phyloP scores from a whole-genome alignment of 2,888 invertebrate species.

The Strigamia maritima region DNA sequence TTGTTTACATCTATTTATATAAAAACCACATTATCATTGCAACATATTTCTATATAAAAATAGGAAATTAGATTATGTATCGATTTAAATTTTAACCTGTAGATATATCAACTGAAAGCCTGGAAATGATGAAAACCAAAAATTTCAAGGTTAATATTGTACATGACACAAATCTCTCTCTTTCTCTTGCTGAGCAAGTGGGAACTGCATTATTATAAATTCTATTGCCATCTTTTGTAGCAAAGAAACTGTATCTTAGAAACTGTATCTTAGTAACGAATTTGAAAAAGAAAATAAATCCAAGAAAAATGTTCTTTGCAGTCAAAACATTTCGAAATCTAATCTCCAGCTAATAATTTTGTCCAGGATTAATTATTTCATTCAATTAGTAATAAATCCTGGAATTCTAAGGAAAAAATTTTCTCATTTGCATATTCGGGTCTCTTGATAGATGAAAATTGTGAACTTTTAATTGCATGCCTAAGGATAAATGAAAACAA shows the following conservation, averaged over 20 bases:
- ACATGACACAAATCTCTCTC: too few species aligned
- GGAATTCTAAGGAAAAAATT: neutral
- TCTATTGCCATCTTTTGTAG: too few species aligned
- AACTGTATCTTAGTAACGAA: neutral
- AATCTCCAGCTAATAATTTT: neutral
- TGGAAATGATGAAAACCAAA: too few species aligned
- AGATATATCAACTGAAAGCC: too few species aligned
- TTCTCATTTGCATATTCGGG: neutral
- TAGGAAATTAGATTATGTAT: too few species aligned
- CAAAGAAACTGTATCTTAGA: neutral
- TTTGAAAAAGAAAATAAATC: neutral
- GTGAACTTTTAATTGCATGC: conserved; percentile 9
- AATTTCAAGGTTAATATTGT: too few species aligned
- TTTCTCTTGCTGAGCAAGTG: too few species aligned
- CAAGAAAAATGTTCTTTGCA: neutral
- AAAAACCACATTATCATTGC: too few species aligned
- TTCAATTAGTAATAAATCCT: neutral
- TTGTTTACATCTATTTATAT: too few species aligned
- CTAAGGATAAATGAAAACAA: neutral
- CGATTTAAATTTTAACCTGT: too few species aligned
- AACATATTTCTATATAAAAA: too few species aligned
- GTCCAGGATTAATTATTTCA: neutral
- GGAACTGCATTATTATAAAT: too few species aligned
- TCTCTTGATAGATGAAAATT: neutral
- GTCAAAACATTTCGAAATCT: neutral